phyloP scores from a whole-genome alignment of 2,797 vertebrate genomes.

The Craterocephalus amniculus region DNA sequence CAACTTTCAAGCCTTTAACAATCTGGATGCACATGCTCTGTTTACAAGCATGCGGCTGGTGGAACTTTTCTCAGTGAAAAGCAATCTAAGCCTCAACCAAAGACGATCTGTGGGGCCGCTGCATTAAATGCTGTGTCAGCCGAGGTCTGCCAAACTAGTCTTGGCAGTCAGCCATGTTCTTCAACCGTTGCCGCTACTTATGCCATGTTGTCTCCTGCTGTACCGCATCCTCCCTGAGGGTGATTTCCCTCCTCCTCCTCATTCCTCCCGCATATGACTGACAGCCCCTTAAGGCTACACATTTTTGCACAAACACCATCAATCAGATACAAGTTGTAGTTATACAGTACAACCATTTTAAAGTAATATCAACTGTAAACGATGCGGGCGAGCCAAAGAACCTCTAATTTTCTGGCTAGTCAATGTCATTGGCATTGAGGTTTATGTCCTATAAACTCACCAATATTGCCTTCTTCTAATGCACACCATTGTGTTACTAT shows the following conservation, averaged over 20 bases:
- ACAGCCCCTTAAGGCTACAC: slow-evolving; percentile 44
- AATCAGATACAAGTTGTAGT: slow-evolving; percentile 49
- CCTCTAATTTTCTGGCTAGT: slow-evolving; percentile 13
- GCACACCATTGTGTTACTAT: not conserved
- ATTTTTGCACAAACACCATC: slow-evolving; percentile 60
- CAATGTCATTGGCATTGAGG: slow-evolving; percentile 13
- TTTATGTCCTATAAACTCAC: not conserved
- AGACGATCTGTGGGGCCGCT: slow-evolving; percentile 62
- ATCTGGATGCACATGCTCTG: slow-evolving; percentile 34
- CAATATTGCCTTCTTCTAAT: slow-evolving; percentile 4
- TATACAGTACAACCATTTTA: slow-evolving; percentile 22
- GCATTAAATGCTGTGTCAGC: slow-evolving; percentile 67
- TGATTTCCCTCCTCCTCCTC: slow-evolving; percentile 53
- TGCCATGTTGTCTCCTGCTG: slow-evolving; percentile 73
- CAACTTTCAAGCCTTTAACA: slow-evolving; percentile 37
- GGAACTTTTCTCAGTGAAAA: slow-evolving; percentile 45
- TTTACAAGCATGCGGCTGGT: slow-evolving; percentile 46
- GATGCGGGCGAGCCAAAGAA: slow-evolving; percentile 13
- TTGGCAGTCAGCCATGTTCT: slow-evolving; percentile 64
- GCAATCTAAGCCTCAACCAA: slow-evolving; percentile 41
- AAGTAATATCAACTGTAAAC: slow-evolving; percentile 24
- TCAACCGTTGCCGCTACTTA: slow-evolving; percentile 64
- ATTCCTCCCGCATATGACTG: slow-evolving; percentile 52
- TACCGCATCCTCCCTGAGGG: slow-evolving; percentile 62
- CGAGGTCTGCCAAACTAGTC: slow-evolving; percentile 58